Evolutionary conservation across 2,113 vertebrate species (phyloP).

Genomic region (Talpa occidentalis): DNA sequence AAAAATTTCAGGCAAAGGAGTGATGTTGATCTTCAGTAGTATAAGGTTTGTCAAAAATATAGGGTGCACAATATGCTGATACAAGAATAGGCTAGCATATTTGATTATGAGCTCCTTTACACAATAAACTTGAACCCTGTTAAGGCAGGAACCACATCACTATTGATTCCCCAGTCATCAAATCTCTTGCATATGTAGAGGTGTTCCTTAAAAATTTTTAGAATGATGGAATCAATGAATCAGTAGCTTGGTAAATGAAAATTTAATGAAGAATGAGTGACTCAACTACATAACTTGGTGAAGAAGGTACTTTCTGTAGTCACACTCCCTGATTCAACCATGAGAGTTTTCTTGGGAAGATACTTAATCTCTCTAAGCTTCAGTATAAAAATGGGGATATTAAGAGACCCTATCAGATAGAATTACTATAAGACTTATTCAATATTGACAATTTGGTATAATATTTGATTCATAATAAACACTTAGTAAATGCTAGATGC

Average conservation of each 20-base stretch:
- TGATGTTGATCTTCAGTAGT: background rate
- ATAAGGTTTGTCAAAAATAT: background rate
- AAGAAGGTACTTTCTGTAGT: background rate
- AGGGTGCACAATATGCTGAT: background rate
- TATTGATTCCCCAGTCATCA: background rate
- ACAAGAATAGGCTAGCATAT: background rate
- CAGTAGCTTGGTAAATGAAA: background rate
- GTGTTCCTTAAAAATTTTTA: constrained; percentile 29
- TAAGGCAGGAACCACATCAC: background rate
- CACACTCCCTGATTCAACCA: background rate
- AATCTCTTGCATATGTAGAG: background rate
- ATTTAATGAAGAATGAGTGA: constrained; percentile 4
- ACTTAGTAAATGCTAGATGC: background rate
- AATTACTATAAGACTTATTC: background rate
- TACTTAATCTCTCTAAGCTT: background rate
- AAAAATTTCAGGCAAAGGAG: background rate
- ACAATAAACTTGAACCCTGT: background rate
- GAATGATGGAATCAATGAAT: constrained; percentile 3
- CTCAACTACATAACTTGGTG: background rate
- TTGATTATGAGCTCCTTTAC: constrained; percentile 1
- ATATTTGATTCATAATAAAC: background rate
- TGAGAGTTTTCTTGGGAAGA: background rate
- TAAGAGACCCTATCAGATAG: background rate
- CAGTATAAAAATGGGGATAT: background rate
- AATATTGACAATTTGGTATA: background rate